Evolutionary conservation across 2,888 invertebrate species (phyloP), one percentile per base, ranked within the genome.

Genomic region (Alentia gelatinosa): DNA sequence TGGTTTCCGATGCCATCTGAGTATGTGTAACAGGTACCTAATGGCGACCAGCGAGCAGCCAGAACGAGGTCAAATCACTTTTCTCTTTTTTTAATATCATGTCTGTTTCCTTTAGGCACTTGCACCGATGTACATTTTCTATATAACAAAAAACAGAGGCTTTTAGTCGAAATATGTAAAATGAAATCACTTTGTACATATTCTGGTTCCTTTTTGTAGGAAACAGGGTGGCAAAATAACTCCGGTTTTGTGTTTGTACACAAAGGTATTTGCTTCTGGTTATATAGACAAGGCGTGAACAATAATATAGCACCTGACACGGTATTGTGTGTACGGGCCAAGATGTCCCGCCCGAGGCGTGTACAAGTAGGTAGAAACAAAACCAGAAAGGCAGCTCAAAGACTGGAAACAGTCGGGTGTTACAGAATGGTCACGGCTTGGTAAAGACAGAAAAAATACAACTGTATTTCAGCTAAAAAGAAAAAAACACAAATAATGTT

Each of bases 371-470:
- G 23, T 79, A 79, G 79, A 79, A 79, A 5, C 74, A 19, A 26
- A 74, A 79, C 79, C 79, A 35, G 39, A 79, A 79, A 79, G 79
- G 79, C 79, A 79, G 79, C 79, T 79, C 79, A 74, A 30, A 1
- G 19, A 35, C 9, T 12, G 0, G 37, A 79, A 0, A 19, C 79
- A 35, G 39, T 39, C 19, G 39, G 37, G 35, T 35, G 79, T 23
- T 30, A 79, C 39, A 37, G 37, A 79, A 79, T 0, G 23, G 79
- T 79, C 37, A 37, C 79, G 39, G 79, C 79, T 37, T 79, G 79
- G 79, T 19, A 12, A 3, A 56, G 56, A 1, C 12, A 56, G 23
- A 3, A 56, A 56, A n/a, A n/a, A n/a, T n/a, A n/a, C n/a, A n/a
- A n/a, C n/a, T n/a, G n/a, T n/a, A n/a, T n/a, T n/a, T n/a, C n/a